These are phyloP conservation scores for Ichneumon xanthorius DNA, from an alignment of 2,888 invertebrate genomes.

Conservation along the genomic window DNA sequence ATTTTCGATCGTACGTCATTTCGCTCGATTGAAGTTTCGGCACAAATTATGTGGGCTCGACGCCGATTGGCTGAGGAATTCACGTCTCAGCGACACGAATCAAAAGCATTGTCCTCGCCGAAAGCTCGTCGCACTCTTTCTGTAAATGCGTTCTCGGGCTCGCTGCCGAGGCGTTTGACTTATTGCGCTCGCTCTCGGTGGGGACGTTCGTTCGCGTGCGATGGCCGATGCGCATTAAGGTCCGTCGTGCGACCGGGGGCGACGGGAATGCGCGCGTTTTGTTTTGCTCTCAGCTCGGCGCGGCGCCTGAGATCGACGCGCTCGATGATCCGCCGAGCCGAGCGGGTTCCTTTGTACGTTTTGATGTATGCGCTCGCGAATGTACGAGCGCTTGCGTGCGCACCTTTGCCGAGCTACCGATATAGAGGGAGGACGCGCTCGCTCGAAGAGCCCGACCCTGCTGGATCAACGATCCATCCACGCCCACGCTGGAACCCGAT, in stretches of 20 bases:
- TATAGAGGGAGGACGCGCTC: constrained; percentile 45
- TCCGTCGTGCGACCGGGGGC: not conserved
- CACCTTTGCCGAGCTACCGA: constrained; percentile 13
- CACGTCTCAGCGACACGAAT: not conserved
- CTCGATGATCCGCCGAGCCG: constrained; percentile 50
- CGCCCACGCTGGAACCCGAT: constrained; percentile 51
- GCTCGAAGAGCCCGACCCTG: constrained; percentile 35
- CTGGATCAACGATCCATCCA: constrained; percentile 49
- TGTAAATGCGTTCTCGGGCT: constrained; percentile 33
- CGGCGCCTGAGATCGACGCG: constrained; percentile 53
- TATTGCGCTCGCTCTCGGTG: constrained; percentile 35
- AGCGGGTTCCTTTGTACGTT: constrained; percentile 34
- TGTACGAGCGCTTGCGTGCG: not conserved
- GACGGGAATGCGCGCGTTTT: constrained; percentile 1
- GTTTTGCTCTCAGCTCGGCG: constrained; percentile 33
- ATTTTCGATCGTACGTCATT: too few relatives aligned
- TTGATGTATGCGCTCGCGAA: not conserved
- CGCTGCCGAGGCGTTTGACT: constrained; percentile 50
- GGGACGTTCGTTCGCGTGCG: constrained; percentile 29
- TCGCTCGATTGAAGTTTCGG: too few relatives aligned
- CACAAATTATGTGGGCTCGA: too few relatives aligned
- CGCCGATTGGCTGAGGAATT: not conserved
- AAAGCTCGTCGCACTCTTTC: constrained; percentile 49
- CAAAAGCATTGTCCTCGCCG: constrained; percentile 38
- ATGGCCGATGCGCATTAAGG: constrained; percentile 52